Evolutionary conservation across 1,140 invertebrate genomes (phyloP), one percentile per base, ranked within the genome.

Genomic region (Linepithema humile): DNA sequence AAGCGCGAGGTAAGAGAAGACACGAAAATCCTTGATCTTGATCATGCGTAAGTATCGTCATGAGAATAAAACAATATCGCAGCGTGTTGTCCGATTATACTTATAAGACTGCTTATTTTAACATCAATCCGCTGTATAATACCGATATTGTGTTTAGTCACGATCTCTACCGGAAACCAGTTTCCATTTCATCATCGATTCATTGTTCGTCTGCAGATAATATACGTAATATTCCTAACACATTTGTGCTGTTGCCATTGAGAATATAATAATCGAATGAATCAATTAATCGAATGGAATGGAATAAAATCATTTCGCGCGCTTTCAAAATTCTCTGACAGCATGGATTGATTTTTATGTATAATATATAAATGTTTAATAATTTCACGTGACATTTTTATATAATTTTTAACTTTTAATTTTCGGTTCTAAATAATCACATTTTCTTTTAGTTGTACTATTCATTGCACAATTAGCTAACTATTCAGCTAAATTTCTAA

Each of bases 21-120:
- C 32, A 7, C 23, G 20, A 38, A 73, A 64, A 43, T 80, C 85
- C 85, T 86, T 85, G 85, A 86, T 86, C 85, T 78, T 85, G 84
- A 85, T 75, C 59, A 26, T 20, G 59, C 40, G 38, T 48, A 29
- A 50, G 23, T 32, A 20, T 75, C 29, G 15, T 29, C 53, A 23
- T 15, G 70, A n/a, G 72, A 74, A 74, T 74, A 74, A 72, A 23
- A 38, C n/a, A 32, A 60, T 60, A 60, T 35, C 57, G 17, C 38
- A 10, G 53, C 35, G 15, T n/a, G n/a, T 67, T 38, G 23, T 53
- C 53, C 23, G 53, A 9, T 32, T 59, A 20, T 29, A 29, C 12
- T 57, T 73, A 69, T 73, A 72, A 38, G 70, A 29, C 43, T 50
- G 35, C 43, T 38, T 29, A 70, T 69, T 45, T 72, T 53, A 40